A percentile compares a stretch with the other conserved stretches of the same genome.
These are phyloP conservation scores for Drosophila atroscutellata DNA, from an alignment of 2,888 invertebrate species.

Conservation along the genomic window DNA sequence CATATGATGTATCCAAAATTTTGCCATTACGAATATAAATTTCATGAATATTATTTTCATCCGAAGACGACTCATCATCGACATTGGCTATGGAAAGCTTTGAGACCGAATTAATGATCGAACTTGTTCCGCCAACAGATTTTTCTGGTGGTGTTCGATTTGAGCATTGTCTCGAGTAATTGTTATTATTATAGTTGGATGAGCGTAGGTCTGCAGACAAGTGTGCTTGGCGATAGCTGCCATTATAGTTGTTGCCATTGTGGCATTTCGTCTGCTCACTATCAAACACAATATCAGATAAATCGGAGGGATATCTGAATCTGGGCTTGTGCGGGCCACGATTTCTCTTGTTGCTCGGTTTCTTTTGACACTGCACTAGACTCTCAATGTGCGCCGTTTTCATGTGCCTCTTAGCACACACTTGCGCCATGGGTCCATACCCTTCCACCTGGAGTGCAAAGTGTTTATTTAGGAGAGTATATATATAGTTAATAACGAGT, in stretches of 20 bases:
- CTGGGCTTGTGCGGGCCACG: not conserved
- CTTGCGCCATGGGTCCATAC: slow-evolving; percentile 65
- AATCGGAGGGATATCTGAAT: slow-evolving; percentile 20
- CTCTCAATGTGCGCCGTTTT: slow-evolving; percentile 76
- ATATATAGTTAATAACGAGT: not conserved
- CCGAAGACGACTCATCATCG: slow-evolving; percentile 2
- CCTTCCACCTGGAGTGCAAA: slow-evolving; percentile 39
- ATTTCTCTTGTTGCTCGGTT: slow-evolving; percentile 29
- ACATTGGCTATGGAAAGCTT: not conserved
- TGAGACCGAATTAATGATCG: slow-evolving; percentile 10
- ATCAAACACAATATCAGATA: slow-evolving; percentile 37
- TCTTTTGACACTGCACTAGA: slow-evolving; percentile 75
- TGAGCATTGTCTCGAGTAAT: not conserved
- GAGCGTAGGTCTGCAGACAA: not conserved
- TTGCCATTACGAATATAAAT: not conserved
- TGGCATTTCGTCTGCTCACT: slow-evolving; percentile 29
- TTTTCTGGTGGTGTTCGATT: not conserved
- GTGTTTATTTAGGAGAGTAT: not conserved
- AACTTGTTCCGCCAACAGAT: not conserved
- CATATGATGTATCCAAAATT: not conserved
- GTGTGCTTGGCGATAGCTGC: not conserved
- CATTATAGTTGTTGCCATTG: not conserved
- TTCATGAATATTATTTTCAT: not conserved
- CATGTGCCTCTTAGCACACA: slow-evolving; percentile 56
- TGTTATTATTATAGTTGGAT: slow-evolving; percentile 1